Conservation (phyloP, 2,113 vertebrate genomes). For the Hemiscyllium ocellatum region DNA sequence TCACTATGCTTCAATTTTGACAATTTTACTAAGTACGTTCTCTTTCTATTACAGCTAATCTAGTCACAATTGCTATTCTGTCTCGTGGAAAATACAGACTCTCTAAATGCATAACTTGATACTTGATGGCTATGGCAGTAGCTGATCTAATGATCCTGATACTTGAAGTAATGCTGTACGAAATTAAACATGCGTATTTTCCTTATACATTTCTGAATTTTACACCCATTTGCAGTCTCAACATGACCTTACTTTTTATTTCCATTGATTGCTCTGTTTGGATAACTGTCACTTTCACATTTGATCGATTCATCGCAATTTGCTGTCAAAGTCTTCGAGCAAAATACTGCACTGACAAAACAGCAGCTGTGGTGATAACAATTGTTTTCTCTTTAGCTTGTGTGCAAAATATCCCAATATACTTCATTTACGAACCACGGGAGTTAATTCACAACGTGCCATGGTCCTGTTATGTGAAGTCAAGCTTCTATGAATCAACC, state of each 20-base stretch:
- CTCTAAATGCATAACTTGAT: background rate
- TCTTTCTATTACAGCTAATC: background rate
- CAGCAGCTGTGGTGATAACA: background rate
- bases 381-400: background rate
- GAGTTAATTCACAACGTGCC: background rate
- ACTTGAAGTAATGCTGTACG: background rate
- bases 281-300: background rate
- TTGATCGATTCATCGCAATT: background rate
- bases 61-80: background rate
- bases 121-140: background rate
- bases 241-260: background rate
- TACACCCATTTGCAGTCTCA: background rate
- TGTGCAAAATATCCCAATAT: background rate
- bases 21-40: background rate
- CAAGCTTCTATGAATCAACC: background rate
- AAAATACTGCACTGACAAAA: background rate
- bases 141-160: background rate
- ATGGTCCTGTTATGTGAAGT: background rate
- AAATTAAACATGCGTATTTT: background rate
- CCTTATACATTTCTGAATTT: background rate
- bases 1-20: too few species aligned
- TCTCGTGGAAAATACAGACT: background rate
- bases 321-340: background rate
- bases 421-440: background rate
- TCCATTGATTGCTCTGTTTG: background rate